Conservation (phyloP, 1,140 invertebrate genomes). For the Elymnias hypermnestra region DNA sequence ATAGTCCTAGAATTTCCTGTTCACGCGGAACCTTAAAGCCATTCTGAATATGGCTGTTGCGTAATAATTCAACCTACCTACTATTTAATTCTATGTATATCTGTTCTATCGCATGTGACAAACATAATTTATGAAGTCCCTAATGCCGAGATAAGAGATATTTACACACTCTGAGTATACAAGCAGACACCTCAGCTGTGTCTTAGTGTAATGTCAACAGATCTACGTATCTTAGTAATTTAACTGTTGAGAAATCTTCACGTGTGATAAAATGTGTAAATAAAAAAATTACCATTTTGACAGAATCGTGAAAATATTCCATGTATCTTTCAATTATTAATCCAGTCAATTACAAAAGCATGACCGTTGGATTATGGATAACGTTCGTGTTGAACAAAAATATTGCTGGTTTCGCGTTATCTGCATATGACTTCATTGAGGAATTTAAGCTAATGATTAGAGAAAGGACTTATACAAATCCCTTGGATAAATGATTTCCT, state of each 20-base stretch:
- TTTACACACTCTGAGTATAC: slow-evolving; percentile 67
- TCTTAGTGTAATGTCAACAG: slow-evolving; percentile 69
- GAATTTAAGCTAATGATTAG: too few relatives aligned
- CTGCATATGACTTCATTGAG: slow-evolving; percentile 15
- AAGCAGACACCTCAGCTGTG: slow-evolving; percentile 59
- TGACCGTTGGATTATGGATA: slow-evolving; percentile 13
- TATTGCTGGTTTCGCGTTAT: slow-evolving; percentile 7
- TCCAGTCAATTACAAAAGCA: slow-evolving; percentile 12
- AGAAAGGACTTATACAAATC: too few relatives aligned
- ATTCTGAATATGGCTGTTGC: neutral
- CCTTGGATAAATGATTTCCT: too few relatives aligned
- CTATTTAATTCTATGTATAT: slow-evolving; percentile 28
- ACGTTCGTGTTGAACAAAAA: neutral
- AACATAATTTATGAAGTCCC: slow-evolving; percentile 75
- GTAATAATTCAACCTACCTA: too few relatives aligned
- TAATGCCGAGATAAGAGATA: slow-evolving; percentile 70
- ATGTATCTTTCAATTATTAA: slow-evolving; percentile 26
- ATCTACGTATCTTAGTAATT: slow-evolving; percentile 67
- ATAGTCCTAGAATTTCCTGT: too few relatives aligned
- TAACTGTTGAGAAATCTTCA: slow-evolving; percentile 68
- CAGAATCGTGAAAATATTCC: slow-evolving; percentile 33
- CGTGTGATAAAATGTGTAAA: slow-evolving; percentile 60
- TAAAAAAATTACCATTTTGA: slow-evolving; percentile 51
- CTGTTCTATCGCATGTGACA: slow-evolving; percentile 58
- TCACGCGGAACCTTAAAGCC: too few relatives aligned